These are phyloP conservation scores for Digitonthophagus gazella DNA, from an alignment of 2,888 invertebrate genomes.

Conservation along the genomic window DNA sequence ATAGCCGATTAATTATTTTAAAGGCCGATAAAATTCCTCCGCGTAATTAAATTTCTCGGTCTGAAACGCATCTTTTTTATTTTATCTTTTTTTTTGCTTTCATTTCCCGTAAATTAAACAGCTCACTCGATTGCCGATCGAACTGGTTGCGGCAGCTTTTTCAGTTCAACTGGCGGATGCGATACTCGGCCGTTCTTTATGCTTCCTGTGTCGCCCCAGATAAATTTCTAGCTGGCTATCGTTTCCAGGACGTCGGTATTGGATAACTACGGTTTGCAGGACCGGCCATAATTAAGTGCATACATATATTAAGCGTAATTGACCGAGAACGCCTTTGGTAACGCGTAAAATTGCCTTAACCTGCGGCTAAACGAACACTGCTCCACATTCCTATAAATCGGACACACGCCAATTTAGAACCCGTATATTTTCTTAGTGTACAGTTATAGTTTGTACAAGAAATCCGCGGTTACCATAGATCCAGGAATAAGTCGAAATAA, in stretches of 20 bases:
- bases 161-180: conserved; percentile 5
- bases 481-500: background rate
- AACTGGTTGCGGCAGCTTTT: conserved; percentile 4
- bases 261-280: background rate
- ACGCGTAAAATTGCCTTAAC: background rate
- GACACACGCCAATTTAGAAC: background rate
- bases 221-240: background rate
- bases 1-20: conserved; percentile 24
- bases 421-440: too few relatives aligned
- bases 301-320: background rate
- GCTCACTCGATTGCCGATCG: background rate
- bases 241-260: background rate
- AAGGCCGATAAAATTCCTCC: conserved; percentile 20
- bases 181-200: conserved; percentile 6
- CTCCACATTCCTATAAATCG: background rate
- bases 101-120: conserved; percentile 2
- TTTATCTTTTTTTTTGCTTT: conserved; percentile 18
- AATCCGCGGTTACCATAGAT: background rate
- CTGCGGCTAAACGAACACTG: background rate
- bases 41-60: conserved; percentile 11
- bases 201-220: conserved; percentile 8
- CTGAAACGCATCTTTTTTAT: background rate
- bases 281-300: background rate
- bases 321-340: background rate
- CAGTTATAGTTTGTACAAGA: background rate